phyloP scores from a whole-genome alignment of 2,113 vertebrate species.

The Alces alces region DNA sequence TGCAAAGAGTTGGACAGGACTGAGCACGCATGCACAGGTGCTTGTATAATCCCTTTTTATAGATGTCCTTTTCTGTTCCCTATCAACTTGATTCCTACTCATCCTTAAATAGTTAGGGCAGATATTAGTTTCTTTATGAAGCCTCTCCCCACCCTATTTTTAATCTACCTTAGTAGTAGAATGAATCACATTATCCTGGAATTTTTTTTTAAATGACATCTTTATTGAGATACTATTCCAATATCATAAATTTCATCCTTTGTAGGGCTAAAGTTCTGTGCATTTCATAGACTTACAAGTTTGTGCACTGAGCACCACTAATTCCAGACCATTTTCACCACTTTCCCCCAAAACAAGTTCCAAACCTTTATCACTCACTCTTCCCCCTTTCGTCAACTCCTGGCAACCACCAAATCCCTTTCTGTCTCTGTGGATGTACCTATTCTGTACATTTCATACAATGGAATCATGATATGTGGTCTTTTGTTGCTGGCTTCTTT shows the following conservation, averaged over 20 bases:
- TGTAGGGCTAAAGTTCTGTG: background rate
- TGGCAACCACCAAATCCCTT: background rate
- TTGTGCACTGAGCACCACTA: background rate
- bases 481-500: background rate
- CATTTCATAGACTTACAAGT: background rate
- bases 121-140: background rate
- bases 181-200: background rate
- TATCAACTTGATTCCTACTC: background rate
- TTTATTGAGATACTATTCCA: background rate
- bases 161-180: background rate
- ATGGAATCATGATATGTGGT: background rate
- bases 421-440: background rate
- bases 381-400: accelerated
- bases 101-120: background rate
- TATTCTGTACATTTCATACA: background rate
- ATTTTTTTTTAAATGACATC: background rate
- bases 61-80: background rate
- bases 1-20: background rate
- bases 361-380: background rate
- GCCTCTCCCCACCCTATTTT: background rate
- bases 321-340: background rate
- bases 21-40: background rate
- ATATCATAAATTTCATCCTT: background rate
- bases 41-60: background rate
- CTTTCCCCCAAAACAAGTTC: background rate